A percentile compares a stretch with the other conserved stretches of the same genome.
These are phyloP conservation scores for Protobothrops flavoviridis DNA, from an alignment of 2,113 vertebrate genomes.

Conservation along the genomic window DNA sequence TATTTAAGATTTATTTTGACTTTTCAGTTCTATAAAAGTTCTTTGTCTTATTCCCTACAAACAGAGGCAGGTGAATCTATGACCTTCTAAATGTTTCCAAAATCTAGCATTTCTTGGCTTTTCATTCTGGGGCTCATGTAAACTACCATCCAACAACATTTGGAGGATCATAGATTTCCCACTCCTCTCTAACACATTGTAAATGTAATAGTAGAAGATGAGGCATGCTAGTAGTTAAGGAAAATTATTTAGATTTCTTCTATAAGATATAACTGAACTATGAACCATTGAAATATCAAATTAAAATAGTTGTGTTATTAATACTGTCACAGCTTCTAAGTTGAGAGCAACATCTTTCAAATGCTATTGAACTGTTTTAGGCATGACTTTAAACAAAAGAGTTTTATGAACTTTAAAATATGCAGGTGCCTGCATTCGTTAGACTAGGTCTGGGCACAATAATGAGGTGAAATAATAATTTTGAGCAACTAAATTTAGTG, in stretches of 20 bases:
- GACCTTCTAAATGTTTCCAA: background rate
- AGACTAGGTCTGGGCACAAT: slow-evolving; percentile 82
- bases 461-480: slow-evolving; percentile 55
- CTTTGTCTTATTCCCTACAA: slow-evolving; percentile 34
- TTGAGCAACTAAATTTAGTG: slow-evolving; percentile 63
- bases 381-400: slow-evolving; percentile 56
- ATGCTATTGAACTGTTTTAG: slow-evolving; percentile 67
- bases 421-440: slow-evolving; percentile 69
- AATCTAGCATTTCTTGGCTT: background rate
- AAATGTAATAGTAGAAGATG: slow-evolving; percentile 58
- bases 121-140: background rate
- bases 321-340: slow-evolving; percentile 47
- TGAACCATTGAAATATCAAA: slow-evolving; percentile 24
- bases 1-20: slow-evolving; percentile 40
- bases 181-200: slow-evolving; percentile 45
- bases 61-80: background rate
- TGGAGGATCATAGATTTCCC: background rate
- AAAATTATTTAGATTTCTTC: slow-evolving; percentile 24
- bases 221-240: slow-evolving; percentile 33
- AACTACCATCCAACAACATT: background rate
- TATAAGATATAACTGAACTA: background rate
- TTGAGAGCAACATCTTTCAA: slow-evolving; percentile 61
- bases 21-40: slow-evolving; percentile 50
- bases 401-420: slow-evolving; percentile 68
- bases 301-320: slow-evolving; percentile 53